Percentiles rank a stretch among this genome's conserved stretches.
These are phyloP conservation scores for Cremastinae sp. DNA, from an alignment of 2,888 invertebrate species.

Conservation along the genomic window DNA sequence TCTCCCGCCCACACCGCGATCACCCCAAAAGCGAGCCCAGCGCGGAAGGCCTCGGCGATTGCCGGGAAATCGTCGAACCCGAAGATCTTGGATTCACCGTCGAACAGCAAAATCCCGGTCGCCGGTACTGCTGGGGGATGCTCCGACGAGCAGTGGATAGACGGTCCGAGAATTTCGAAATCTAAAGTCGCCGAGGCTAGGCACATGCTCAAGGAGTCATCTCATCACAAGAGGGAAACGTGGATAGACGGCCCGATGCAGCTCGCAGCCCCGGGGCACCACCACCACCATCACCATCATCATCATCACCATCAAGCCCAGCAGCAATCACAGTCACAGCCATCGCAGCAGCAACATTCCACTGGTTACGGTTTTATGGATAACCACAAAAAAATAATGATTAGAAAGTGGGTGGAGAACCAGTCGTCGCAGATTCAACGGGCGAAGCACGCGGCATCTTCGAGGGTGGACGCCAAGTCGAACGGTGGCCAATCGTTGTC, in stretches of 20 bases:
- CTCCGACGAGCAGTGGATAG: constrained; percentile 97
- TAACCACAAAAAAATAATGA: constrained; percentile 95
- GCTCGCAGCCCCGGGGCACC: constrained; percentile 82
- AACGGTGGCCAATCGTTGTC: constrained; percentile 80
- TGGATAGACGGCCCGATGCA: constrained; percentile 98
- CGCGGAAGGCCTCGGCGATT: constrained; percentile 83
- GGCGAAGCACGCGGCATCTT: constrained; percentile 83
- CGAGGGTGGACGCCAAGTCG: constrained; percentile 80
- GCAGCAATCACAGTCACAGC: constrained; percentile 65
- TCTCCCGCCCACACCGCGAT: constrained; percentile 84
- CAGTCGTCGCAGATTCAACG: constrained; percentile 92
- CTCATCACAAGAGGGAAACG: constrained; percentile 92
- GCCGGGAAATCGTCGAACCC: constrained; percentile 79
- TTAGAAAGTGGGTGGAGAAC: constrained; percentile 95
- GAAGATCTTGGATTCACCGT: constrained; percentile 80
- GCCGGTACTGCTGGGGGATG: constrained; percentile 79
- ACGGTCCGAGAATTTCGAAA: constrained; percentile 94
- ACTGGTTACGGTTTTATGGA: constrained; percentile 94
- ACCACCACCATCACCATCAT: too few relatives aligned
- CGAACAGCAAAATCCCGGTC: constrained; percentile 79
- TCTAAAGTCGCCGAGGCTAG: constrained; percentile 91
- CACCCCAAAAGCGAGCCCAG: constrained; percentile 81
- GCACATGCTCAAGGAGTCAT: constrained; percentile 89
- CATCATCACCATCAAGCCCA: too few relatives aligned
- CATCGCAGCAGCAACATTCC: constrained; percentile 78